Base-by-base conservation (phyloP, 2,797 vertebrate genomes). In the Galago senegalensis region DNA sequence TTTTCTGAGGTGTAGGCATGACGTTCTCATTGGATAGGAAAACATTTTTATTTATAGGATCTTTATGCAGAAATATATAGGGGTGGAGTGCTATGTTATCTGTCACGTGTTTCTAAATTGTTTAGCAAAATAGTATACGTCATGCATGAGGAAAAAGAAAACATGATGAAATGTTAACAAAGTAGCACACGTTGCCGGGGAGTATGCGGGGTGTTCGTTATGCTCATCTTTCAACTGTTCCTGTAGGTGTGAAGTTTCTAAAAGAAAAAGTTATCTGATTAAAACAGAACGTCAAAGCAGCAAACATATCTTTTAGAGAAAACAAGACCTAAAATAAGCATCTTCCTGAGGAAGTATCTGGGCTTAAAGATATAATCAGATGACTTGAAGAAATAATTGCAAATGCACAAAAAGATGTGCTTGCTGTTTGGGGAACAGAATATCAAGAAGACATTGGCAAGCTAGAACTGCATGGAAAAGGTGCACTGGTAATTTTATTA, bases 311-410 rank as follows among this genome's bases (percentile, higher is more conserved):
- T 87, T 94, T 87, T 53, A 61, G 67, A 89, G 61, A 93, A 72
- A 94, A 87, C 46, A 1, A 84, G 61, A 86, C 25, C 88, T 81
- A 63, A 94, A 87, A 86, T 93, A 96, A 94, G 73, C 75, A 95
- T 83, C 43, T 92, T 82, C 72, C 61, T 73, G 60, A 92, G 82
- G 92, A 97, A 96, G 77, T 72, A 79, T 82, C 82, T 77, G 85
- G 94, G 34, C 37, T 89, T 81, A 79, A 73, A 95, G 79, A 94
- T 86, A 96, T 13, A 40, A 84, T 93, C 63, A 86, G 49, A 69
- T 27, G 40, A 81, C 80, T 58, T 29, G 31, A 95, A 93, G 58
- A 88, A 95, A 82, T 63, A 61, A 92, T 65, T 85, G 77, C 82
- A 79, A n/a, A 79, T 34, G 18, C 58, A 29, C 90, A 92, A 77